A percentile compares a stretch with the other conserved stretches of the same genome.
Conservation (phyloP, 2,113 vertebrate genomes). For the Pterocles gutturalis region DNA sequence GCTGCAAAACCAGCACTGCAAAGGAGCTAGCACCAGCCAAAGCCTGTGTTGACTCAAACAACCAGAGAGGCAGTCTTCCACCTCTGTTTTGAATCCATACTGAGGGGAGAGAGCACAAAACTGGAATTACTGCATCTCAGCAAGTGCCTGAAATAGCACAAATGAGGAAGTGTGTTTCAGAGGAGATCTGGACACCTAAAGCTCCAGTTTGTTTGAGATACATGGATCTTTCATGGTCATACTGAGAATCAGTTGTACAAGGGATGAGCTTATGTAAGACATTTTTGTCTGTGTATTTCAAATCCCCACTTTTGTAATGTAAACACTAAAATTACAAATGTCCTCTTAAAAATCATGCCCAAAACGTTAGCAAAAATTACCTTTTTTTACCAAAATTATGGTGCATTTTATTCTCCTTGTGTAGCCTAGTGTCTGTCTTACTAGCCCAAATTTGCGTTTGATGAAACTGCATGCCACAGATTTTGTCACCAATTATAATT, state of each 20-base stretch:
- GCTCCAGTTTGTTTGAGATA: neutral
- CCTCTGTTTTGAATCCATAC: neutral
- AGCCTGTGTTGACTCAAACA: neutral
- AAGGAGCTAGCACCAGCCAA: neutral
- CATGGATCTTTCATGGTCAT: neutral
- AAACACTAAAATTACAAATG: neutral
- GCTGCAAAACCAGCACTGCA: neutral
- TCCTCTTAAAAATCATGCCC: neutral
- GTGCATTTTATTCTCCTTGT: neutral
- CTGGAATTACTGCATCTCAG: neutral
- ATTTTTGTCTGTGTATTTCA: neutral
- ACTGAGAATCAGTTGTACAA: neutral
- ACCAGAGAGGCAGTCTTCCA: neutral
- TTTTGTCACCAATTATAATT: conserved; percentile 60
- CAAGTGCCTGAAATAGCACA: neutral
- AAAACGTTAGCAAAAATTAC: neutral
- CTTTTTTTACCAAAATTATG: neutral
- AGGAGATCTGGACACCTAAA: neutral
- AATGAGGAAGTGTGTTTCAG: neutral
- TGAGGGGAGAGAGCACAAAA: neutral
- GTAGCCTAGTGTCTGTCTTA: neutral
- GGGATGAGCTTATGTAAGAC: neutral
- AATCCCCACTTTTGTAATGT: neutral
- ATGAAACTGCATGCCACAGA: conserved; percentile 35
- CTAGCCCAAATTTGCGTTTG: conserved; percentile 50